Base-by-base conservation (phyloP, 2,113 vertebrate species). In the Stomatorhinus ivindoensis region DNA sequence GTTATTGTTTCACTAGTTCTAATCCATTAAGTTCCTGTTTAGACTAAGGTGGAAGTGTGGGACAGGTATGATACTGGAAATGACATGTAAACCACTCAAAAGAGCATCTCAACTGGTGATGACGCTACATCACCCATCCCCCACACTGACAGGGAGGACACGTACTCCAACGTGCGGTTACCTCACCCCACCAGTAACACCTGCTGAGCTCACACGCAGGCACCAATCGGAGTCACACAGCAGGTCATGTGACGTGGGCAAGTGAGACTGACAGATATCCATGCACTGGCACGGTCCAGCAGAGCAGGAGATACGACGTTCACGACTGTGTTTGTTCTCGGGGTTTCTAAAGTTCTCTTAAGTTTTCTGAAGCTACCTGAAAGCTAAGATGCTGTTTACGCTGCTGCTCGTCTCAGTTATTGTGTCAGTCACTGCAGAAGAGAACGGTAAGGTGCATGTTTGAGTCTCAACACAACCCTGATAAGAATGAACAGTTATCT, bases 171-270 rank as follows among this genome's bases (percentile, higher is more conserved):
- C 24, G 13, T 88, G 69, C 73, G 24, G 44, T 86, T 84, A 27
- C 48, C 90, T 89, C 27, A 76, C 90, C 90, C 90, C 94, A 93
- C 94, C 94, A 93, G 39, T 19, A 91, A 88, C 96, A 96, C 93
- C 95, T 96, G 95, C 88, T 39, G n/a, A 84, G 21, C 95, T 96
- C 96, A 91, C 96, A 96, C 42, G 42, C 90, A 88, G 24, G 89
- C 61, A 91, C 94, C 94, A 94, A 94, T 95, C 92, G 88, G n/a
- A 87, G 8, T 42, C 27, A 0, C 46, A 50, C 42, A 46, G 90
- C 80, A 2, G 90, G 89, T 90, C 86, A 50, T 27, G 50, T 88
- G 88, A 87, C 44, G 47, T 19, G 42, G 31, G 5, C 44, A 46
- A 42, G 86, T 5, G 73, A 89, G 88, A 92, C 83, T 9, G 39